phyloP scores from a whole-genome alignment of 2,797 vertebrate genomes.

The Pempheris klunzingeri region DNA sequence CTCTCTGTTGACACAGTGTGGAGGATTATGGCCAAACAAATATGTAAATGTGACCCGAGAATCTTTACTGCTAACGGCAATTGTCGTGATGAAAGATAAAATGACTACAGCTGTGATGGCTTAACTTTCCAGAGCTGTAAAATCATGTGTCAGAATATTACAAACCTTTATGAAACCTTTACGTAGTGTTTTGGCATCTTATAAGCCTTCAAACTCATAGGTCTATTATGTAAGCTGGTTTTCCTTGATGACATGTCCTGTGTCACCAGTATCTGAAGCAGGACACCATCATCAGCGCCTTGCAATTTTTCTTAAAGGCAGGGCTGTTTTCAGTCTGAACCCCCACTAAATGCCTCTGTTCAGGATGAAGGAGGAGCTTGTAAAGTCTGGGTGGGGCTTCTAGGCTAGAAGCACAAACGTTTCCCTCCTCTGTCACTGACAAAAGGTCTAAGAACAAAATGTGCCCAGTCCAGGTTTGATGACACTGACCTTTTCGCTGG shows the following conservation, averaged over 20 bases:
- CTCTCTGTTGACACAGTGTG: too few relatives aligned
- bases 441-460: constrained; percentile 39
- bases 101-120: background rate
- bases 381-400: background rate
- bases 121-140: background rate
- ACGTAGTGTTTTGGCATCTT: background rate
- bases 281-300: background rate
- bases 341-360: background rate
- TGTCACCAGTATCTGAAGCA: background rate
- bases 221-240: background rate
- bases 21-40: too few relatives aligned
- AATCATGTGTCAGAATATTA: background rate
- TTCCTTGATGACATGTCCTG: background rate
- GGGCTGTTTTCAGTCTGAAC: background rate
- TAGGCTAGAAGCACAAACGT: background rate
- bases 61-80: background rate
- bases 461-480: constrained; percentile 44
- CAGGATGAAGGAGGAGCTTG: background rate
- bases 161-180: background rate
- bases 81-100: background rate
- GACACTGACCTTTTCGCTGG: constrained; percentile 46
- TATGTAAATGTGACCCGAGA: background rate
- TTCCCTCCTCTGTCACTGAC: constrained; percentile 33
- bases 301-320: background rate
- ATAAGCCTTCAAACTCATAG: background rate